phyloP scores from a whole-genome alignment of 2,888 invertebrate genomes.

The Exephanes ischioxanthus region DNA sequence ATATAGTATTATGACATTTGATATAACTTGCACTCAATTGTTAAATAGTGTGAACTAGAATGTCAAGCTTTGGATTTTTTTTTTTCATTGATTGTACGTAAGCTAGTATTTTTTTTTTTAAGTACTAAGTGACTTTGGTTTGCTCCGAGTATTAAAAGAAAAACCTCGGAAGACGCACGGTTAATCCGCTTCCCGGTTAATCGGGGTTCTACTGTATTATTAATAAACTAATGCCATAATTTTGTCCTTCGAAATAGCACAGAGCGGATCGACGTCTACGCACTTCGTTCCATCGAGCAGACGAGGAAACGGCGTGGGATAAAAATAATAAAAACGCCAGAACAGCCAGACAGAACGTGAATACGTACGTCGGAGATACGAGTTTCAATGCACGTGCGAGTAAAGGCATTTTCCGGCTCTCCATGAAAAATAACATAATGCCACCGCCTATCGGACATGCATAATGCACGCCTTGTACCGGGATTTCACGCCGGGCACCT shows the following conservation, averaged over 20 bases:
- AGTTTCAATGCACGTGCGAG: constrained; percentile 70
- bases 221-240: background rate
- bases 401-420: constrained; percentile 73
- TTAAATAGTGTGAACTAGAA: no score
- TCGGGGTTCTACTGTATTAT: no score
- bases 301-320: background rate
- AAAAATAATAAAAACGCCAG: constrained; percentile 36
- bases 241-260: constrained; percentile 2
- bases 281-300: constrained; percentile 17
- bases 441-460: constrained; percentile 74
- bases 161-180: no score
- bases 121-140: no score
- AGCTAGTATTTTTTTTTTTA: no score
- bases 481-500: constrained; percentile 40
- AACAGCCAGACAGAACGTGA: constrained; percentile 11
- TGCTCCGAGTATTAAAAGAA: no score
- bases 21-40: no score
- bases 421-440: constrained; percentile 76
- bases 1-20: no score
- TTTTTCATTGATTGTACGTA: no score
- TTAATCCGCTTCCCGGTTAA: no score
- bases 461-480: constrained; percentile 73
- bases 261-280: background rate
- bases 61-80: no score
- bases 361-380: constrained; percentile 50